Conservation (phyloP, 2,113 vertebrate genomes). For the Baryphthengus martii region DNA sequence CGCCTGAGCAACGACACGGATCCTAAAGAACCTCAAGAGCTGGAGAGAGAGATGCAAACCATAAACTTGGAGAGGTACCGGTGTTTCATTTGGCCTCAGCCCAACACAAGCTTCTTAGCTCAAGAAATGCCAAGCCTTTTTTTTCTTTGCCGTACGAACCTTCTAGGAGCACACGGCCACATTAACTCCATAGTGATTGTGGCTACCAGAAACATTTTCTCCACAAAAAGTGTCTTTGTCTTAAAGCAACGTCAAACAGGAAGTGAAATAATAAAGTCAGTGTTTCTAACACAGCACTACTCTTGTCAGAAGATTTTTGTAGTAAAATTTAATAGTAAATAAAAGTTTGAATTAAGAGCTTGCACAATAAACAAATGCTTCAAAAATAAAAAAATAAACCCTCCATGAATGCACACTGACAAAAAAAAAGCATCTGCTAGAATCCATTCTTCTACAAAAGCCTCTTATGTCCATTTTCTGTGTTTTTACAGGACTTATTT, state of each 20-base stretch:
- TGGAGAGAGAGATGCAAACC: neutral
- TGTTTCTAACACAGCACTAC: neutral
- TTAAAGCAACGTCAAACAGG: neutral
- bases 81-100: constrained; percentile 28
- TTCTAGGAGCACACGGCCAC: neutral
- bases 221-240: constrained; percentile 17
- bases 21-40: neutral
- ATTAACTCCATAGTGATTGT: neutral
- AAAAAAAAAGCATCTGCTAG: neutral
- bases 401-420: neutral
- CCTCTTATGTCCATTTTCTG: neutral
- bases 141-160: neutral
- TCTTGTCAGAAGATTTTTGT: neutral
- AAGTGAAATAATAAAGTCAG: neutral
- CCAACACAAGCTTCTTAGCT: constrained; percentile 31
- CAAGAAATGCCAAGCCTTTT: neutral
- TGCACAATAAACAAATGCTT: neutral
- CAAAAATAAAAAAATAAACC: neutral
- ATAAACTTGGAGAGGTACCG: neutral
- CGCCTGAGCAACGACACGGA: neutral
- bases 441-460: neutral
- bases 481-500: neutral
- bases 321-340: neutral
- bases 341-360: neutral
- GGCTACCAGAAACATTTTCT: neutral